Base-by-base conservation (phyloP, 2,888 invertebrate species). In the Coleophora flavipennella region DNA sequence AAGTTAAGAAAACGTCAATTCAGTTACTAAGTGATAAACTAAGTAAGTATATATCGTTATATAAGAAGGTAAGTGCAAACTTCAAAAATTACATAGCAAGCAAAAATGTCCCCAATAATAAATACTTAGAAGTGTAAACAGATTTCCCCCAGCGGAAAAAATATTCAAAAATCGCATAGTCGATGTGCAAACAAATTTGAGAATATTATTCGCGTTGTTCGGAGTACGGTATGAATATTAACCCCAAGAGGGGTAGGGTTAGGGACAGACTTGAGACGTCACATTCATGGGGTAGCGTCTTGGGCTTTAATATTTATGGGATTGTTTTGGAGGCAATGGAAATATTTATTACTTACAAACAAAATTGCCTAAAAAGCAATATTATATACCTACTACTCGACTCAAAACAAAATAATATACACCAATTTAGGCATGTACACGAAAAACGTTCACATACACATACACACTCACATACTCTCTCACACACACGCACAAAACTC, bases 161-260 rank as follows among this genome's bases (percentile, higher is more conserved):
- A 14, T 11, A 33, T 38, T 28, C 58, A 51, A 52, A 51, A 48
- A 51, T 44, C 42, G 45, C 59, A 55, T 58, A 56, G 60, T 45
- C 66, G 74, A 73, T 77, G 77, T 64, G 80, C 80, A 80, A 83
- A 80, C 80, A 83, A 80, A 83, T 81, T 83, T 80, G 75, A 65
- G 76, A 75, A 75, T 72, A 80, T 80, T 81, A 80, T 79, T 77
- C 69, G 59, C 54, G 63, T 62, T 20, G 20, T 20, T 20, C 20
- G 20, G 20, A 20, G 20, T 20, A 20, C 20, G 6, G 20, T 64
- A 80, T 79, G 77, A 78, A 79, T 81, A 71, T 63, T 20, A 49
- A 54, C 60, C 54, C 53, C 50, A 41, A 59, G 69, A 73, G 65
- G 80, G 79, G 72, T 72, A 66, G 59, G 51, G 68, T 73, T 67